phyloP scores from a whole-genome alignment of 2,888 invertebrate species.

The Andrena haemorrhoa region DNA sequence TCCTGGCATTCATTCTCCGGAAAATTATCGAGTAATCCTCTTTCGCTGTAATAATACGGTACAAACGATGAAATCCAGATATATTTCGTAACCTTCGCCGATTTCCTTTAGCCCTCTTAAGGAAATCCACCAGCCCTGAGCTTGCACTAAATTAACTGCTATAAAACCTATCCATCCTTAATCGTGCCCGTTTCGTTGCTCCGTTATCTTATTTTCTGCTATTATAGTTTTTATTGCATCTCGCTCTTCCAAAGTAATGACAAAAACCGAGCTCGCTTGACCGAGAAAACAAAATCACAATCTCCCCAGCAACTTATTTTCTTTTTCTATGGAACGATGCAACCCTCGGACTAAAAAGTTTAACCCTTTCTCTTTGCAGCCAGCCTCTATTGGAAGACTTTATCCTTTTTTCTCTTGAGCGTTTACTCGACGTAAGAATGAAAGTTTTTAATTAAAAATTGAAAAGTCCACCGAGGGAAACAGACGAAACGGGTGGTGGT shows the following conservation, averaged over 20 bases:
- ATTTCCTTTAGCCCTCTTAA: slow-evolving; percentile 55
- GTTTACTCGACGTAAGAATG: slow-evolving; percentile 8
- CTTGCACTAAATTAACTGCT: neutral
- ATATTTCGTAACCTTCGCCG: slow-evolving; percentile 58
- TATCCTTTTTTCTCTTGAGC: neutral
- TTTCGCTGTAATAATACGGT: slow-evolving; percentile 67
- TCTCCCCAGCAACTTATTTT: neutral
- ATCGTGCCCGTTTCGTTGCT: neutral
- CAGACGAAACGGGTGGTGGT: neutral
- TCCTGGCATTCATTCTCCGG: slow-evolving; percentile 48
- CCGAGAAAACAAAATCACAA: too few species aligned
- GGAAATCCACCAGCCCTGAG: slow-evolving; percentile 22
- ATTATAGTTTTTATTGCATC: neutral
- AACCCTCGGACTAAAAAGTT: slow-evolving; percentile 1
- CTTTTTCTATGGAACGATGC: neutral
- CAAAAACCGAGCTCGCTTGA: too few species aligned
- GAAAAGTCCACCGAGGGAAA: slow-evolving; percentile 23
- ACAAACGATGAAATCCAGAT: slow-evolving; percentile 55
- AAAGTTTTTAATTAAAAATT: slow-evolving; percentile 55
- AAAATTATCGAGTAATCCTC: slow-evolving; percentile 68
- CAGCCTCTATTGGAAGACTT: neutral
- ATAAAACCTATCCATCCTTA: neutral
- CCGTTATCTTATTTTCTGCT: neutral
- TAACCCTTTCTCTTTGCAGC: slow-evolving; percentile 10
- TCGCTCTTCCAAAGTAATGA: neutral